Conservation (phyloP, 2,797 vertebrate genomes). For the Gymnodraco acuticeps region DNA sequence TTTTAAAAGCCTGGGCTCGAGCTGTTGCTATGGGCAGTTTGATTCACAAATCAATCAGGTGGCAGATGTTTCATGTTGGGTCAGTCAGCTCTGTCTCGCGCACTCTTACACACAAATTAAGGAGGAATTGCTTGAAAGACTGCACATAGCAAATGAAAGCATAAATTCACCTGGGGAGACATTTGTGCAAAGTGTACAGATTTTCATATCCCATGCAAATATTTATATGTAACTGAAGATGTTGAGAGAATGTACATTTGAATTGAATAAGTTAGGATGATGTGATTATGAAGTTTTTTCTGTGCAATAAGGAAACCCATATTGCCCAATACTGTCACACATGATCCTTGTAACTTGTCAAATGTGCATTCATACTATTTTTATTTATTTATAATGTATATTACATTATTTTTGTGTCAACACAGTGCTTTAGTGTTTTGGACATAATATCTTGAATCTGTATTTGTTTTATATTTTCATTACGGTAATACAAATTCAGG, state of each 20-base stretch:
- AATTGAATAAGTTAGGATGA: neutral
- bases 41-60: constrained; percentile 77
- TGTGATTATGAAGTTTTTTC: constrained; percentile 1
- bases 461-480: neutral
- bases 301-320: constrained; percentile 13
- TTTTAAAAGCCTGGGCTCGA: constrained; percentile 75
- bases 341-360: too few species aligned
- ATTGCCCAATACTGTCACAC: neutral
- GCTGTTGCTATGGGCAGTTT: constrained; percentile 74
- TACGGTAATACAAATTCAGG: neutral
- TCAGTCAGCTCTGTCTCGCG: constrained; percentile 43
- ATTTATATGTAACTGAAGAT: neutral
- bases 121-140: constrained; percentile 38
- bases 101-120: constrained; percentile 33
- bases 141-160: constrained; percentile 16
- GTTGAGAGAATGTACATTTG: neutral
- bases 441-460: neutral
- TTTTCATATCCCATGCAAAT: neutral
- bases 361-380: neutral
- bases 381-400: neutral
- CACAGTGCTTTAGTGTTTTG: neutral
- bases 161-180: neutral
- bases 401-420: neutral
- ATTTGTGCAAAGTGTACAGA: neutral
- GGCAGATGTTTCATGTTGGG: constrained; percentile 81